Conservation (phyloP, 2,888 invertebrate genomes). For the Octonoba sinensis region DNA sequence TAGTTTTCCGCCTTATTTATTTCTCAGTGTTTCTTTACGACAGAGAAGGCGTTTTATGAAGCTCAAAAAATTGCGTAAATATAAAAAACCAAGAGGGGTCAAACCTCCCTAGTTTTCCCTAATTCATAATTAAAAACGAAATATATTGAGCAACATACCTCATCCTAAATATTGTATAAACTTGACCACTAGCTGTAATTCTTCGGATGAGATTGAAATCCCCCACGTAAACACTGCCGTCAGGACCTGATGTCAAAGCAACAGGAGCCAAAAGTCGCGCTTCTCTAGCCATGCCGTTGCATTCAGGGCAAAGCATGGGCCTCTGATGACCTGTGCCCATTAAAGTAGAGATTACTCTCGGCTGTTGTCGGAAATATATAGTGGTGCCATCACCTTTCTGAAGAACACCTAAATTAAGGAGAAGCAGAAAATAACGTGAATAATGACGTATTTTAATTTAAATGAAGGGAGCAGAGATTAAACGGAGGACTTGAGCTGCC, state of each 20-base stretch:
- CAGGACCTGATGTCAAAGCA: constrained; percentile 89
- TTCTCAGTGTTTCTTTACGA: too few species aligned
- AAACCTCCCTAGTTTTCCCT: too few species aligned
- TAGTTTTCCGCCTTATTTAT: too few species aligned
- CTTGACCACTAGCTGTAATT: constrained; percentile 86
- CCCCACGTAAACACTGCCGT: constrained; percentile 94
- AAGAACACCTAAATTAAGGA: constrained; percentile 79
- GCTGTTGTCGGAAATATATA: constrained; percentile 92
- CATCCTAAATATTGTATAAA: constrained; percentile 82
- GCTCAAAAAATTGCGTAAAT: too few species aligned
- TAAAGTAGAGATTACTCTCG: constrained; percentile 88
- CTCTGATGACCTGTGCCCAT: constrained; percentile 94
- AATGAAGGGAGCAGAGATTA: too few species aligned
- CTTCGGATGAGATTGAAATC: constrained; percentile 94
- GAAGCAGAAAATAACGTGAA: too few species aligned
- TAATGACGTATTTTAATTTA: too few species aligned
- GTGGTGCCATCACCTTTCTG: constrained; percentile 98
- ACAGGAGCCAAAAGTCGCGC: constrained; percentile 91
- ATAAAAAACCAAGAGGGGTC: too few species aligned
- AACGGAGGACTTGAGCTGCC: too few species aligned
- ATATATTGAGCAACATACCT: too few species aligned
- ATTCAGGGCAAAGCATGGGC: constrained; percentile 78
- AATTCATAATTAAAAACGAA: too few species aligned
- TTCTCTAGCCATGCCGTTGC: constrained; percentile 82
- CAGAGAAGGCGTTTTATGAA: too few species aligned